phyloP scores from a whole-genome alignment of 1,140 invertebrate species.

The Drosophila auraria region DNA sequence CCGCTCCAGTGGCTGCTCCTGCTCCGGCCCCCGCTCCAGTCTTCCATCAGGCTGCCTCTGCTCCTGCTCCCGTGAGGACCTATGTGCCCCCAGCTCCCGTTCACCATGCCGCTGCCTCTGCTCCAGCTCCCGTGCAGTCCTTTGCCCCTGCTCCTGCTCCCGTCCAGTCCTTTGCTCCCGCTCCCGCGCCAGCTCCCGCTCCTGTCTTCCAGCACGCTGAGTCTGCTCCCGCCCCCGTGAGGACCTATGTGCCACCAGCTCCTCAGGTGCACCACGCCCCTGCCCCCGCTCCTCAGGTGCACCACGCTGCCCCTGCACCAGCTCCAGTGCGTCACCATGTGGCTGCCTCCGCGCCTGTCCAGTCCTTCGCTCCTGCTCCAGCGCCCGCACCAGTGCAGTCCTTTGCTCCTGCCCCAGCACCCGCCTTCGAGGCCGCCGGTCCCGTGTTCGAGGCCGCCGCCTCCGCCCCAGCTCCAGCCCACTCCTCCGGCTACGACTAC shows the following conservation, averaged over 20 bases:
- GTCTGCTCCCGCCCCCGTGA: slow-evolving; percentile 47
- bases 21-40: slow-evolving; percentile 27
- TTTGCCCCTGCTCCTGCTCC: slow-evolving; percentile 46
- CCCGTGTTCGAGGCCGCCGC: slow-evolving; percentile 57
- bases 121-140: slow-evolving; percentile 24
- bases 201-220: slow-evolving; percentile 48
- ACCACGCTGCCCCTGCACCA: slow-evolving; percentile 22
- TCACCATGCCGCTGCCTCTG: slow-evolving; percentile 34
- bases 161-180: slow-evolving; percentile 45
- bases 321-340: slow-evolving; percentile 37
- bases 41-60: slow-evolving; percentile 19
- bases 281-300: slow-evolving; percentile 27
- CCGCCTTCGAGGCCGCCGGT: slow-evolving; percentile 41
- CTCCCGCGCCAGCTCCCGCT: slow-evolving; percentile 49
- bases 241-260: slow-evolving; percentile 42
- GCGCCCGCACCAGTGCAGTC: slow-evolving; percentile 45
- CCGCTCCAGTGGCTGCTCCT: slow-evolving; percentile 35
- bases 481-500: slow-evolving; percentile 57
- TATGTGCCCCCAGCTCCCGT: slow-evolving; percentile 27
- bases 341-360: slow-evolving; percentile 38
- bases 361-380: slow-evolving; percentile 38
- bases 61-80: slow-evolving; percentile 36
- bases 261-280: slow-evolving; percentile 47
- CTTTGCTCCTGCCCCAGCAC: slow-evolving; percentile 53
- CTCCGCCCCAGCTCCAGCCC: slow-evolving; percentile 42